phyloP scores from a whole-genome alignment of 2,113 vertebrate genomes.

The Gadus chalcogrammus region DNA sequence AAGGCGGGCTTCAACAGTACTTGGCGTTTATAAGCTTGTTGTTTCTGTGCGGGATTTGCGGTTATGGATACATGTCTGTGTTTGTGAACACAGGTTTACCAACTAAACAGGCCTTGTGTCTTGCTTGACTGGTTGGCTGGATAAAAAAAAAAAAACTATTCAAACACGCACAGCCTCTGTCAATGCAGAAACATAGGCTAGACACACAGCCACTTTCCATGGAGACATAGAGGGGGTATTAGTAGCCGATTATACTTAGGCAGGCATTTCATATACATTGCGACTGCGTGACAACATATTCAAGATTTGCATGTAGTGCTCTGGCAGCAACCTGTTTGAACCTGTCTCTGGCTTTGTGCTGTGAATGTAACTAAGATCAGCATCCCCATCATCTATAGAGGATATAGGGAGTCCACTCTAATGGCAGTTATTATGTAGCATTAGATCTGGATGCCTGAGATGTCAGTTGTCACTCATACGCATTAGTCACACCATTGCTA shows the following conservation, averaged over 20 bases:
- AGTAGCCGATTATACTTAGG: too few species aligned
- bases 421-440: too few species aligned
- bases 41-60: conserved; percentile 1
- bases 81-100: neutral
- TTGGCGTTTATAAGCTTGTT: conserved; percentile 19
- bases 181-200: neutral
- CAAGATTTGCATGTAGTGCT: neutral
- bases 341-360: neutral
- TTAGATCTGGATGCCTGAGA: too few species aligned
- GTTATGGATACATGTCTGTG: neutral
- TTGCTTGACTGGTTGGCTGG: neutral
- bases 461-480: too few species aligned
- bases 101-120: conserved; percentile 3
- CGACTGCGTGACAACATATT: too few species aligned
- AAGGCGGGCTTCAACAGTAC: conserved; percentile 28
- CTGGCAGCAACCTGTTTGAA: neutral
- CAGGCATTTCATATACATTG: neutral
- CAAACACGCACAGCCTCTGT: neutral
- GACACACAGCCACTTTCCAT: neutral
- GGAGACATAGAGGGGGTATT: too few species aligned
- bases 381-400: too few species aligned
- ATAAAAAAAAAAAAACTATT: neutral
- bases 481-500: too few species aligned
- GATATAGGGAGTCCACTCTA: too few species aligned
- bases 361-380: neutral